A percentile compares a stretch with the other conserved stretches of the same genome.
These are phyloP conservation scores for Apis florea DNA, from an alignment of 1,140 invertebrate species.

Conservation along the genomic window DNA sequence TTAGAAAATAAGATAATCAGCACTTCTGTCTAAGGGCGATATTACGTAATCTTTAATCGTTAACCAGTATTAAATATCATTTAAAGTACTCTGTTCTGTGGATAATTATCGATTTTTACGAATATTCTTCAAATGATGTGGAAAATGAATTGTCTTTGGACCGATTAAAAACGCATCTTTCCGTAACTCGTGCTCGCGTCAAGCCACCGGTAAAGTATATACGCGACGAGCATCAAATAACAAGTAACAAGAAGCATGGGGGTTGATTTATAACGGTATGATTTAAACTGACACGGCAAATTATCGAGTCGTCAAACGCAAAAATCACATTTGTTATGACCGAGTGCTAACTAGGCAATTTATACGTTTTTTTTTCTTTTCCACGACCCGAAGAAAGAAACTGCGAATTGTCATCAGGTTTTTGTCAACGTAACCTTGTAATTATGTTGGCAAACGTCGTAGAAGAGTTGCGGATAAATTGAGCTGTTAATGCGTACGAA, in stretches of 20 bases:
- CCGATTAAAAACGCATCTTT: slow-evolving; percentile 10
- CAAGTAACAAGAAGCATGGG: background rate
- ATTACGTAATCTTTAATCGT: too few relatives aligned
- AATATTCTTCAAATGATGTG: background rate
- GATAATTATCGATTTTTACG: too few relatives aligned
- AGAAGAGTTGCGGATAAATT: background rate
- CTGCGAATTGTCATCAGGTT: slow-evolving; percentile 6
- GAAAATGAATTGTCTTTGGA: background rate
- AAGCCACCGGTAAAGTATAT: background rate
- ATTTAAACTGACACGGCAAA: slow-evolving; percentile 32
- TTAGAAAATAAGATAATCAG: too few relatives aligned
- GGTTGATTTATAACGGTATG: slow-evolving; percentile 33
- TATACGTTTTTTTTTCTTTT: background rate
- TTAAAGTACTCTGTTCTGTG: too few relatives aligned
- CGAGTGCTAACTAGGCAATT: slow-evolving; percentile 10
- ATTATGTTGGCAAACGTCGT: background rate
- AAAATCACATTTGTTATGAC: slow-evolving; percentile 34
- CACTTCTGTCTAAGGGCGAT: too few relatives aligned
- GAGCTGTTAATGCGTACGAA: background rate
- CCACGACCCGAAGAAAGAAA: background rate
- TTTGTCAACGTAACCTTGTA: background rate
- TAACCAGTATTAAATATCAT: too few relatives aligned
- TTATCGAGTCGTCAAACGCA: slow-evolving; percentile 11
- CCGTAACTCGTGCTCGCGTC: background rate
- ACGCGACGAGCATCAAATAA: slow-evolving; percentile 11